Percentiles rank a stretch among this genome's conserved stretches.
Conservation (phyloP, 2,888 invertebrate genomes). For the Folsomia manolachei region DNA sequence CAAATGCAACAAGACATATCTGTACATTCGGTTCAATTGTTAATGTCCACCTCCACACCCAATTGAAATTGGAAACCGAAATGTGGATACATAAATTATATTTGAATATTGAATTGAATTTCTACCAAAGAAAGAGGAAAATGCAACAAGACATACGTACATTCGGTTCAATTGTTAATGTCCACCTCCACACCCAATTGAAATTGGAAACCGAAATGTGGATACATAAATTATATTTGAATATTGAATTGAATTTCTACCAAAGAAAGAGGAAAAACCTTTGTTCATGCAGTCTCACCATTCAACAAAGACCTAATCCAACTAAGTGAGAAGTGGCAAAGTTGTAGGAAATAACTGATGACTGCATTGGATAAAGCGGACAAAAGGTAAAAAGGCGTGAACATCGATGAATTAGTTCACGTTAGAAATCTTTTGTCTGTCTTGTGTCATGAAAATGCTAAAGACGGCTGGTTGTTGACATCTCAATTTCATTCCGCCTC, state of each 20-base stretch:
- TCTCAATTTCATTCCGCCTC: conserved; percentile 15
- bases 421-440: conserved; percentile 9
- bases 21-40: neutral
- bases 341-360: neutral
- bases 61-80: neutral
- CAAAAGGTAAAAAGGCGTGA: conserved; percentile 16
- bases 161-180: neutral
- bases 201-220: neutral
- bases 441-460: conserved; percentile 12
- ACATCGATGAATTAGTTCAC: conserved; percentile 16
- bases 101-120: neutral
- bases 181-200: neutral
- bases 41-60: neutral
- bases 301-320: no score
- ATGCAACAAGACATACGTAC: neutral
- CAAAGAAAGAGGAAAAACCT: neutral
- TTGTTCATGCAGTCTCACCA: neutral
- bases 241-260: neutral
- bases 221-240: neutral
- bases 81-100: neutral
- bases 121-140: neutral
- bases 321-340: neutral
- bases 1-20: neutral
- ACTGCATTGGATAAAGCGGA: neutral
- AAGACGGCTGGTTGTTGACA: conserved; percentile 17